Conservation (phyloP, 2,797 vertebrate species). For the Sciurus vulgaris region DNA sequence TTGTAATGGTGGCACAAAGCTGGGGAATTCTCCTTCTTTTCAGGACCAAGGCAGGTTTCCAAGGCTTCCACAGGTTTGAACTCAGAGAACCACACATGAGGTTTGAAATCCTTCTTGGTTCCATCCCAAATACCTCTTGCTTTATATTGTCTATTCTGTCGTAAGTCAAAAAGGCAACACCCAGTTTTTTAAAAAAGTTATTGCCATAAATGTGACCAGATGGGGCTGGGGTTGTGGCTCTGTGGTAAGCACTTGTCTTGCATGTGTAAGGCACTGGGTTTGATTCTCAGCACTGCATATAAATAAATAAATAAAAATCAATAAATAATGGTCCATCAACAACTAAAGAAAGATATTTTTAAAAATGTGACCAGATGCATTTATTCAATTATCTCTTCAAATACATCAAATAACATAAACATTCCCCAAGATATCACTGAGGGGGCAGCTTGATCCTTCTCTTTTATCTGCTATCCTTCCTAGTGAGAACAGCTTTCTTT, state of each 20-base stretch:
- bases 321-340: too few species aligned
- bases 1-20: not conserved
- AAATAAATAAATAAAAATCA: too few species aligned
- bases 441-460: not conserved
- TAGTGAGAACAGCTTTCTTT: slow-evolving; percentile 21
- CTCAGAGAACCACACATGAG: not conserved
- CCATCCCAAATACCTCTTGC: not conserved
- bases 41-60: not conserved
- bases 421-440: not conserved
- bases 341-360: too few species aligned
- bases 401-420: slow-evolving; percentile 30
- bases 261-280: too few species aligned
- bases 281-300: too few species aligned
- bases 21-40: not conserved
- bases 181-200: not conserved
- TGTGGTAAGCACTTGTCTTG: too few species aligned
- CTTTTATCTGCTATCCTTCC: not conserved
- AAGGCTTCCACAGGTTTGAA: not conserved
- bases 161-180: not conserved
- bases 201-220: not conserved
- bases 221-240: too few species aligned
- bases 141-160: slow-evolving; percentile 27
- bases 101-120: slow-evolving; percentile 44
- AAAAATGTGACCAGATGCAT: not conserved
- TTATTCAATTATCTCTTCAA: not conserved